phyloP scores from a whole-genome alignment of 2,113 vertebrate genomes.

The Scophthalmus maximus region DNA sequence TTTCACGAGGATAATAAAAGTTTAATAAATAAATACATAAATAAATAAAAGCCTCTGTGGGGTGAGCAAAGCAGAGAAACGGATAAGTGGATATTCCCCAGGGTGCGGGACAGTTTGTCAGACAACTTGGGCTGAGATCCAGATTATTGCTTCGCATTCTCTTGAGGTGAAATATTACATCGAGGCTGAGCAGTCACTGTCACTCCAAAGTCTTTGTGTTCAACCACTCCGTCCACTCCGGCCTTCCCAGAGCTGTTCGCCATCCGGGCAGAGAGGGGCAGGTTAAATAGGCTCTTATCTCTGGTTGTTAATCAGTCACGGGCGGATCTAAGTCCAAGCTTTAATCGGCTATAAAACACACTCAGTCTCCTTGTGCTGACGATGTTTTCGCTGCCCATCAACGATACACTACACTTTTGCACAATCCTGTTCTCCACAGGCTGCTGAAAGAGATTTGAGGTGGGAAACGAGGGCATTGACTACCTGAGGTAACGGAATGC shows the following conservation, averaged over 20 bases:
- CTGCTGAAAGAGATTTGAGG: background rate
- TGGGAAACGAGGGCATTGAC: background rate
- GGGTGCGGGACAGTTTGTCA: constrained; percentile 7
- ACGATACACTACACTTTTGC: background rate
- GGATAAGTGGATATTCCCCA: constrained; percentile 14
- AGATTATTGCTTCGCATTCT: constrained; percentile 42
- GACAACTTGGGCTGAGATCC: constrained; percentile 36
- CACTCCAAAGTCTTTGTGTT: constrained; percentile 35
- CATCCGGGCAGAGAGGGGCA: constrained; percentile 31
- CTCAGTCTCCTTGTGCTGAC: background rate
- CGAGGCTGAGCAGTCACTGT: constrained; percentile 3
- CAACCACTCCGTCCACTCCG: background rate
- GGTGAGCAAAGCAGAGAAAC: background rate
- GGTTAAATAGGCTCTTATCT: constrained; percentile 33
- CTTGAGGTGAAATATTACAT: constrained; percentile 33
- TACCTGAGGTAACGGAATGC: background rate
- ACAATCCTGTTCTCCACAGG: accelerated
- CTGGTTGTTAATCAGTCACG: constrained; percentile 45
- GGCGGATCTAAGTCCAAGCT: constrained; percentile 15
- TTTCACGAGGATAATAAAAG: constrained; percentile 27
- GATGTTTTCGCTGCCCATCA: background rate
- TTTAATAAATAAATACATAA: too few relatives aligned
- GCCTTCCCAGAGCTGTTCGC: constrained; percentile 19
- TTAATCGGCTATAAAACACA: constrained; percentile 42
- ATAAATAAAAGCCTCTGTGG: too few relatives aligned